These are phyloP conservation scores for Danaus chrysippus DNA, from an alignment of 2,888 invertebrate genomes.

Conservation along the genomic window DNA sequence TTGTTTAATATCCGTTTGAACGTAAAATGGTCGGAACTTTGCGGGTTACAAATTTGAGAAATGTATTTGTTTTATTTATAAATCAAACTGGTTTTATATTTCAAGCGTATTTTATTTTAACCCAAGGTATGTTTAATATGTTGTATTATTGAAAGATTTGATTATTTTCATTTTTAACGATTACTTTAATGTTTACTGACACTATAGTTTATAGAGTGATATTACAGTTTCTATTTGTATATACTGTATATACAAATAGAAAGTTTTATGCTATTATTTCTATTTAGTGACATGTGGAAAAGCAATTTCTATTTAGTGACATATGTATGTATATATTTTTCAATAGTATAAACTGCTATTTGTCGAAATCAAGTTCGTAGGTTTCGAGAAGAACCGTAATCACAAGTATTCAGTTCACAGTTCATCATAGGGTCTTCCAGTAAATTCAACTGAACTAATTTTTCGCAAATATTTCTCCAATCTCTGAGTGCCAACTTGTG, in stretches of 20 bases:
- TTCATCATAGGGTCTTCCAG: no score
- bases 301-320: background rate
- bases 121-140: background rate
- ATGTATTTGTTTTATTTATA: background rate
- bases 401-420: no score
- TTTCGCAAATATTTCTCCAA: no score
- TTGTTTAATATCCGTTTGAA: slow-evolving; percentile 65
- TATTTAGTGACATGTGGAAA: background rate
- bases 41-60: background rate
- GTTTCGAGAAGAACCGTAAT: no score
- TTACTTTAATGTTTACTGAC: no score
- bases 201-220: background rate
- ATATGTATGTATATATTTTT: background rate
- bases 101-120: background rate
- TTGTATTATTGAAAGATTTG: background rate
- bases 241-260: slow-evolving; percentile 20
- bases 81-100: background rate
- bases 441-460: no score
- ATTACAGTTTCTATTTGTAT: background rate
- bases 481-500: no score
- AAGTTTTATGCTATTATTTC: no score
- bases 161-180: background rate
- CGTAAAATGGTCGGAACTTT: slow-evolving; percentile 48
- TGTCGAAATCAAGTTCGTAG: no score
- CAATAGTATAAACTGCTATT: no score